Percentiles rank a stretch among this genome's conserved stretches.
phyloP scores from a whole-genome alignment of 1,140 invertebrate species.

The Lutraria rhynchaena region DNA sequence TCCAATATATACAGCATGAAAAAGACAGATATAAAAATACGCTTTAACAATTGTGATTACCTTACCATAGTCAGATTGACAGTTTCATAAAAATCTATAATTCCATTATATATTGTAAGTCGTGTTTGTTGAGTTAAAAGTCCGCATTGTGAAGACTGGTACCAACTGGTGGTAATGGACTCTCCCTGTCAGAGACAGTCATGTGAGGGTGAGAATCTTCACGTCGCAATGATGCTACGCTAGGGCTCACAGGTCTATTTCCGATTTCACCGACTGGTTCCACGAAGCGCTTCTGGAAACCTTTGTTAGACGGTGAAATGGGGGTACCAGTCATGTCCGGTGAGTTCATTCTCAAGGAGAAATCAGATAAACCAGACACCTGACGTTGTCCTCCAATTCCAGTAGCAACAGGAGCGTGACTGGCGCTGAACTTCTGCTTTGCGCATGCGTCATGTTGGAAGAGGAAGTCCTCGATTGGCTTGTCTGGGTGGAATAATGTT shows the following conservation, averaged over 20 bases:
- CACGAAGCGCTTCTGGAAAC: too few relatives aligned
- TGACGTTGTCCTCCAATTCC: constrained; percentile 9
- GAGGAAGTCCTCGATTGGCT: background rate
- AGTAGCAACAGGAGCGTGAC: background rate
- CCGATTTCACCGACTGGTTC: background rate
- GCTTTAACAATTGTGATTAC: too few relatives aligned
- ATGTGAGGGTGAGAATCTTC: constrained; percentile 4
- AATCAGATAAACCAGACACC: background rate
- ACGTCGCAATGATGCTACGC: background rate
- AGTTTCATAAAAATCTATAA: too few relatives aligned
- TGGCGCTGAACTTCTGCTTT: background rate
- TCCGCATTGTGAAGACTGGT: background rate
- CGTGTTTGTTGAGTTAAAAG: too few relatives aligned
- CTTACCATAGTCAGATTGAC: too few relatives aligned
- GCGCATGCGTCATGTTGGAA: background rate
- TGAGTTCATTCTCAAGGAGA: constrained; percentile 15
- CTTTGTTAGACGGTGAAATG: background rate
- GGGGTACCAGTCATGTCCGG: background rate
- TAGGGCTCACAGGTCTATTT: background rate
- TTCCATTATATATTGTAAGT: too few relatives aligned
- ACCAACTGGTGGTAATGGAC: constrained; percentile 22
- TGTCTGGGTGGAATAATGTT: background rate
- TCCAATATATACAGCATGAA: too few relatives aligned
- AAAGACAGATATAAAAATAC: too few relatives aligned
- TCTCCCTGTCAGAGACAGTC: background rate